Evolutionary conservation across 2,113 vertebrate species (phyloP), one percentile per base, ranked within the genome.

Genomic region (Eulemur rufifrons): DNA sequence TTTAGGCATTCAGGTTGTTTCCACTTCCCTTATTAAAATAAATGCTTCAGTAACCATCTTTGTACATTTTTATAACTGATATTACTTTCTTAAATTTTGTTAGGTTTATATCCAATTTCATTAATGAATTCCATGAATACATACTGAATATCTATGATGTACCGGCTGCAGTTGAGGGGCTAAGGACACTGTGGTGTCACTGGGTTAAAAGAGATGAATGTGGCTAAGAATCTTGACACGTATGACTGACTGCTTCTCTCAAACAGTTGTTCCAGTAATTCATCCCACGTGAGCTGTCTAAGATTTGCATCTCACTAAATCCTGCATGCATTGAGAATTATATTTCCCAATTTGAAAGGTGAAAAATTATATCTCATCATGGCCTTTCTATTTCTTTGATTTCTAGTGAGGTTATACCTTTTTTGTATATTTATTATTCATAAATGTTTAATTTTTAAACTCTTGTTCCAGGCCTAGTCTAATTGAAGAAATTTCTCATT

Each of bases 361-460:
- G 8, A 95, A 92, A 94, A 92, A 34, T 82, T 52, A 25, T 61
- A 89, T 85, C 37, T 90, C 47, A 80, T 54, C n/a, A 14, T 84
- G 66, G 39, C 17, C 54, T 91, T 81, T 74, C 32, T 74, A 78
- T 69, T 86, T 83, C 59, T 85, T 89, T 66, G 2, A 71, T 95
- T 85, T 93, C 59, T 78, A 74, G 15, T 71, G 76, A 94, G 59
- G 6, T 64, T 63, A 87, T 84, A 76, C 47, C 82, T 93, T 93
- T 94, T 59, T 88, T 17, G 18, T 69, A 32, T 82, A 91, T 87
- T 95, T 92, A 89, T 82, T 92, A 94, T 91, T 61, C 69, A 97
- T 91, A 82, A 91, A 91, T 94, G n/a, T 93, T 96, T 95, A 94
- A 91, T 95, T 95, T 97, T 97, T 91, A 96, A 97, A 94, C 39